Conservation (phyloP, 2,113 vertebrate genomes). For the Lontra canadensis region DNA sequence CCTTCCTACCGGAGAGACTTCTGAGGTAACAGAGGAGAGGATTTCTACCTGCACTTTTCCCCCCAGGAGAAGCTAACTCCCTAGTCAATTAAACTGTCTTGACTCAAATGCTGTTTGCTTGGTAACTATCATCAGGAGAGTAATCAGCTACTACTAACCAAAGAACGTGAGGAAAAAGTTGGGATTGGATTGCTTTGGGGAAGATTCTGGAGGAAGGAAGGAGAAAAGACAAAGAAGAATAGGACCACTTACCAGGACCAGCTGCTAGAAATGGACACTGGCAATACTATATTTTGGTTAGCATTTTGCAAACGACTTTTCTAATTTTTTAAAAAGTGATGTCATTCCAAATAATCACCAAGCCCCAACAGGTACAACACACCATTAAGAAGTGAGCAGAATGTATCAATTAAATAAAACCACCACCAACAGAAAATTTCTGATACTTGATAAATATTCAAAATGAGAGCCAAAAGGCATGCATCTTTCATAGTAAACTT, state of each 20-base stretch:
- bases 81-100: background rate
- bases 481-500: background rate
- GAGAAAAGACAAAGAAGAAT: background rate
- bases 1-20: background rate
- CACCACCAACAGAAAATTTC: background rate
- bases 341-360: slow-evolving; percentile 13
- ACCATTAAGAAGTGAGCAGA: background rate
- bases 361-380: background rate
- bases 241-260: background rate
- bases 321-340: slow-evolving; percentile 11
- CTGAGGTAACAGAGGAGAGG: background rate
- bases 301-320: slow-evolving; percentile 39
- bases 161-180: background rate
- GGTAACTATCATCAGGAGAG: background rate
- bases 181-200: background rate
- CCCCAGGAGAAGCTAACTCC: background rate
- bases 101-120: background rate
- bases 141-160: background rate
- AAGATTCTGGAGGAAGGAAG: background rate
- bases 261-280: background rate
- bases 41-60: background rate
- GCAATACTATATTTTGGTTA: background rate
- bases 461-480: background rate
- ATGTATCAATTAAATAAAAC: background rate
- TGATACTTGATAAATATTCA: background rate